phyloP scores from a whole-genome alignment of 2,888 invertebrate genomes.

The Sarcophaga rosellei region DNA sequence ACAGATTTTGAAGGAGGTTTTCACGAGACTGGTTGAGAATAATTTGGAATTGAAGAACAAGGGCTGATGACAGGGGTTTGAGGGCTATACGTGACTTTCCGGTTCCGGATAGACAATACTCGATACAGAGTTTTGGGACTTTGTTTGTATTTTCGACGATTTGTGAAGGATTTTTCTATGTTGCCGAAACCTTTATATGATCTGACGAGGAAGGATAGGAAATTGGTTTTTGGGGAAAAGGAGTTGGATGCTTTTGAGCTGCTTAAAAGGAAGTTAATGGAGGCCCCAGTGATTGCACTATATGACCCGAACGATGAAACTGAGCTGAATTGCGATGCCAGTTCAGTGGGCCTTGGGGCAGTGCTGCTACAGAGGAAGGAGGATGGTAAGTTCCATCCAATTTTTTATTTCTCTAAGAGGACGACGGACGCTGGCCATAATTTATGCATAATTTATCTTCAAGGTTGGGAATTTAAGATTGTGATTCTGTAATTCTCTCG shows the following conservation, averaged over 20 bases:
- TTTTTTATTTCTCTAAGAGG: constrained; percentile 74
- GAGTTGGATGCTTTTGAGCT: constrained; percentile 28
- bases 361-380: constrained; percentile 12
- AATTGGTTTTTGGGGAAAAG: constrained; percentile 41
- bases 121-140: constrained; percentile 58
- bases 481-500: constrained; percentile 70
- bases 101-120: constrained; percentile 13
- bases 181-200: constrained; percentile 59
- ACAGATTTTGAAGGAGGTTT: constrained; percentile 44
- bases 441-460: constrained; percentile 68
- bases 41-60: constrained; percentile 46
- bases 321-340: constrained; percentile 76
- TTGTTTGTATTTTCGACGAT: constrained; percentile 59
- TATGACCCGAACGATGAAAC: constrained; percentile 72
- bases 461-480: constrained; percentile 70
- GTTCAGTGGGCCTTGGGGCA: constrained; percentile 57
- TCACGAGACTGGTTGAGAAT: constrained; percentile 28
- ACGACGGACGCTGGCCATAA: constrained; percentile 70
- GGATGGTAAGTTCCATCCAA: constrained; percentile 29
- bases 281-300: constrained; percentile 65
- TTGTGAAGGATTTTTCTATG: constrained; percentile 59
- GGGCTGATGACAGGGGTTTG: constrained; percentile 46
- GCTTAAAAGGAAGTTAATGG: constrained; percentile 61
- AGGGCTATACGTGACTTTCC: constrained; percentile 21
- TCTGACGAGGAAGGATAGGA: constrained; percentile 52